Conservation (phyloP, 2,888 invertebrate genomes). For the Venustoraphidia nigricollis region DNA sequence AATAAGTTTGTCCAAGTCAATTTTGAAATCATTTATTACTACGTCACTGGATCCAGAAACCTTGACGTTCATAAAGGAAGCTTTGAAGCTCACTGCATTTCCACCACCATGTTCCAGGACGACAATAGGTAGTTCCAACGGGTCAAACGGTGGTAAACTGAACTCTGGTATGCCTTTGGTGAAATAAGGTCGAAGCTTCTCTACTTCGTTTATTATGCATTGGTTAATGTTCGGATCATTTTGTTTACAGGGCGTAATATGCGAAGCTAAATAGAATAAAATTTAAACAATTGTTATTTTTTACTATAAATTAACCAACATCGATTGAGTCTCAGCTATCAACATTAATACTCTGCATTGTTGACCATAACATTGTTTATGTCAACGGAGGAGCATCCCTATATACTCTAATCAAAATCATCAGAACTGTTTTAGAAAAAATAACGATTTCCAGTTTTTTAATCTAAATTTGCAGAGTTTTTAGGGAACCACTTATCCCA, state of each 20-base stretch:
- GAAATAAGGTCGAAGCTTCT: conserved; percentile 24
- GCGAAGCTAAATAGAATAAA: conserved; percentile 19
- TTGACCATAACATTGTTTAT: too few relatives aligned
- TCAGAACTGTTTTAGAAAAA: too few relatives aligned
- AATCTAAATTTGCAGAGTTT: too few relatives aligned
- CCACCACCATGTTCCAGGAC: conserved; percentile 25
- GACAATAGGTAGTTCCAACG: conserved; percentile 25
- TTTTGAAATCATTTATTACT: conserved; percentile 18
- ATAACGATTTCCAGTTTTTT: too few relatives aligned
- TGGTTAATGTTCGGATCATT: conserved; percentile 28
- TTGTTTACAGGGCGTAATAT: conserved; percentile 26
- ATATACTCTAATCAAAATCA: too few relatives aligned
- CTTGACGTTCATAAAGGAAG: conserved; percentile 30
- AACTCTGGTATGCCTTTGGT: conserved; percentile 27
- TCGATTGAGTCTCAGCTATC: too few relatives aligned
- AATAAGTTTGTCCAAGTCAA: conserved; percentile 23
- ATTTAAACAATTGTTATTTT: too few relatives aligned
- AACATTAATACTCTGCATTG: too few relatives aligned
- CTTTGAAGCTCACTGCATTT: conserved; percentile 24
- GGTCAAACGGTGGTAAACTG: conserved; percentile 28
- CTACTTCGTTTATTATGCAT: conserved; percentile 26
- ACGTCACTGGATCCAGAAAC: conserved; percentile 33
- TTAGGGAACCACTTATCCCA: too few relatives aligned
- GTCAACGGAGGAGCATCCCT: too few relatives aligned
- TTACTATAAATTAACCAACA: too few relatives aligned